Base-by-base conservation (phyloP, 2,113 vertebrate species). In the Parotia lawesii region DNA sequence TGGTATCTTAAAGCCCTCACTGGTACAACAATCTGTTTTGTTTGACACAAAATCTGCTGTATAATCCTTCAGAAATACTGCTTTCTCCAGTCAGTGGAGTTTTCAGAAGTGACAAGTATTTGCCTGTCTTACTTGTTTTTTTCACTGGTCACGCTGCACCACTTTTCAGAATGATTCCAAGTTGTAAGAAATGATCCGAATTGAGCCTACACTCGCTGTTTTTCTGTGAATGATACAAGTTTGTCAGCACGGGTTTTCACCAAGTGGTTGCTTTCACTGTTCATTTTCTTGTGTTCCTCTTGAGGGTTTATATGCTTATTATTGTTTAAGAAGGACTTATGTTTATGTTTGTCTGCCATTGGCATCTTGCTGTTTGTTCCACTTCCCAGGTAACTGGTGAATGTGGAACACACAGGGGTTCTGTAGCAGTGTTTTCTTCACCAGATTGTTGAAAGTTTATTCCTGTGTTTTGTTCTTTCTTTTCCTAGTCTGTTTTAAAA, bases 181-280 rank as follows among this genome's bases (percentile, higher is more conserved):
- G 29, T 23, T 60, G 25, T 48, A 35, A 85, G 57, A 64, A 60
- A 84, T 71, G 16, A 74, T 37, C 25, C 3, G 2, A 45, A 35
- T 6, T n/a, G 62, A 53, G 31, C 29, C 14, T 48, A 20, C 11
- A 15, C 10, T 66, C 0, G 0, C 65, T 77, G 31, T 33, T 85
- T 53, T 42, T 80, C 42, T 56, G 44, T 77, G 29, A 29, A 3
- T 54, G 12, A 16, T 42, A 5, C 25, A 11, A 23, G 33, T 74
- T 73, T 88, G 56, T 51, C 60, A 66, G 40, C 10, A 9, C 47
- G 31, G 44, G 12, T 65, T 86, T 95, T 77, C 67, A 76, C 33
- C 47, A 56, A 44, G 28, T 69, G 47, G 15, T 35, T 54, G 33
- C 61, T 85, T 77, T 90, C 40, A 45, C 28, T 81, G n/a, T 62